Conservation (phyloP, 2,888 invertebrate genomes). For the Cyaniris semiargus region DNA sequence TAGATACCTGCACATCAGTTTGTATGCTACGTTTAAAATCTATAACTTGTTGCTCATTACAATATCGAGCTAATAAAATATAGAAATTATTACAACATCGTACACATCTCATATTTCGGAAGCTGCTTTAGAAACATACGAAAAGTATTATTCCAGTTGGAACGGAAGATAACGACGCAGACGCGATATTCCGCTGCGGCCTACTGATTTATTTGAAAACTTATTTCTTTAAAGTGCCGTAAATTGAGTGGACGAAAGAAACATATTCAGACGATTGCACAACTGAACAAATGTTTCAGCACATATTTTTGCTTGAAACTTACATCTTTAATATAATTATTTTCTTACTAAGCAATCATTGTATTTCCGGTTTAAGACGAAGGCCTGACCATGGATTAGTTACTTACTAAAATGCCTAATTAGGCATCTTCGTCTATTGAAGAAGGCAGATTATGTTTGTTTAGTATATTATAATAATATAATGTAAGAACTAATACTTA, state of each 20-base stretch:
- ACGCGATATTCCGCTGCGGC: conserved; percentile 54
- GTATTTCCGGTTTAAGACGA: no score
- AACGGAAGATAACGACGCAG: conserved; percentile 55
- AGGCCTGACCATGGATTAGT: no score
- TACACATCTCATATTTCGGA: background rate
- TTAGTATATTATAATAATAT: no score
- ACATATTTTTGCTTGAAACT: background rate
- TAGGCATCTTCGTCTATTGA: no score
- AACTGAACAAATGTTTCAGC: conserved; percentile 34
- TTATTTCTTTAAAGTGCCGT: conserved; percentile 59
- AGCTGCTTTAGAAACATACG: background rate
- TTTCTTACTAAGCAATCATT: no score
- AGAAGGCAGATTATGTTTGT: no score
- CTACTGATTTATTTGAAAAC: conserved; percentile 73
- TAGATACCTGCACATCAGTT: no score
- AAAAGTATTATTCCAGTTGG: conserved; percentile 56
- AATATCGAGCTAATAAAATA: background rate
- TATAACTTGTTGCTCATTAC: background rate
- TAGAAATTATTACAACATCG: background rate
- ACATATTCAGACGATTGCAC: conserved; percentile 58
- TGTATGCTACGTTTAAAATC: background rate
- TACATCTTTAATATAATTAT: no score
- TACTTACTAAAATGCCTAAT: no score
- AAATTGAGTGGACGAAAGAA: conserved; percentile 50
- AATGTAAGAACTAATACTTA: no score